phyloP scores from a whole-genome alignment of 2,113 vertebrate species.

The Pelmatolapia mariae region DNA sequence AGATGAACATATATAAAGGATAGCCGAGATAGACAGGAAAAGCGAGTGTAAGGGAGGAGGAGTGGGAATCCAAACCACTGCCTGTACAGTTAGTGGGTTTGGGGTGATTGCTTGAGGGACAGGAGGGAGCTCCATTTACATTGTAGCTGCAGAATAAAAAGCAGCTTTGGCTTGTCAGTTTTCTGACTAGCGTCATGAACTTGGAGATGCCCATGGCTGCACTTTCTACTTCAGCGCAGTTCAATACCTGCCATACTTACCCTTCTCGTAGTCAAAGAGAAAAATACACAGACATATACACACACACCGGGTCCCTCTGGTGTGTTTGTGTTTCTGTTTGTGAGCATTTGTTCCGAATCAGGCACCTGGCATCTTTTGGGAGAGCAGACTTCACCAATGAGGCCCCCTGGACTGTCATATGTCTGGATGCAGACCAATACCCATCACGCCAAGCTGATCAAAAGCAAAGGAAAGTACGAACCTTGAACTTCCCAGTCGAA shows the following conservation, averaged over 20 bases:
- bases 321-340: constrained; percentile 64
- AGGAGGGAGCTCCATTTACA: constrained; percentile 54
- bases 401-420: constrained; percentile 64
- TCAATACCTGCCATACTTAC: constrained; percentile 51
- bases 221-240: constrained; percentile 55
- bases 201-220: constrained; percentile 65
- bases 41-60: neutral
- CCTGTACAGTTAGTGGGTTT: constrained; percentile 26
- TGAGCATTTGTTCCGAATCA: constrained; percentile 74
- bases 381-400: constrained; percentile 48
- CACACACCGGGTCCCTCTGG: constrained; percentile 22
- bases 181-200: constrained; percentile 69
- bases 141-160: constrained; percentile 54
- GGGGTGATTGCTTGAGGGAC: constrained; percentile 41
- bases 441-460: constrained; percentile 46
- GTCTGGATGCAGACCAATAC: constrained; percentile 69
- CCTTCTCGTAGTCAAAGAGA: constrained; percentile 3
- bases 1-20: neutral
- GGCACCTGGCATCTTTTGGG: constrained; percentile 56
- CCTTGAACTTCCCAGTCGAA: constrained; percentile 46
- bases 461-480: constrained; percentile 32
- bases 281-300: neutral
- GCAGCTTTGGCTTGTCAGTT: constrained; percentile 70
- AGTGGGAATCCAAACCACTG: constrained; percentile 4
- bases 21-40: neutral